phyloP scores from a whole-genome alignment of 2,888 invertebrate species.

The Eilema sororculum region DNA sequence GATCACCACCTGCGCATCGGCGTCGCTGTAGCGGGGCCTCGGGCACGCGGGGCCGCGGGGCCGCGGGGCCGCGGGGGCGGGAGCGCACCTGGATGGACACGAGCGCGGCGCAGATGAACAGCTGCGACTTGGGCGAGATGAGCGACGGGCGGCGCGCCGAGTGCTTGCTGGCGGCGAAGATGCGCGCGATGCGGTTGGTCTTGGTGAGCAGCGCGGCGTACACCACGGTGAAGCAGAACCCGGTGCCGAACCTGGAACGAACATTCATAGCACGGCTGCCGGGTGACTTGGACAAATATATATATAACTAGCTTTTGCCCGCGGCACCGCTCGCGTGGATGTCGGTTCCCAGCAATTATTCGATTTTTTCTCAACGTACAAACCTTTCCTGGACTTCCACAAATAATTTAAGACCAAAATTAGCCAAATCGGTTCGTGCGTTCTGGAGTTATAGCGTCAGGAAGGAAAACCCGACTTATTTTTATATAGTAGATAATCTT shows the following conservation, averaged over 20 bases:
- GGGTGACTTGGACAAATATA: not conserved
- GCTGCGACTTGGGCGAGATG: constrained; percentile 96
- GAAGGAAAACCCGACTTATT: too few species aligned
- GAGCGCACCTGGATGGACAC: constrained; percentile 93
- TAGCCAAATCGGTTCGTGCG: too few species aligned
- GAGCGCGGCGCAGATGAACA: constrained; percentile 94
- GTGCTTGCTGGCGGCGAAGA: constrained; percentile 97
- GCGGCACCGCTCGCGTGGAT: too few species aligned
- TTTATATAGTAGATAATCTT: too few species aligned
- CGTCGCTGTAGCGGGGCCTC: not conserved
- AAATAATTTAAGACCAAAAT: too few species aligned
- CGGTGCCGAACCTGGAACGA: constrained; percentile 91
- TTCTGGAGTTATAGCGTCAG: too few species aligned
- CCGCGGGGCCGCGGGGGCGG: constrained; percentile 10
- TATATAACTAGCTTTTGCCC: too few species aligned
- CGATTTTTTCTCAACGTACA: too few species aligned
- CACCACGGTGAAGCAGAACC: constrained; percentile 98
- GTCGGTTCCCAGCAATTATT: too few species aligned
- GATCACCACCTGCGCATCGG: constrained; percentile 89
- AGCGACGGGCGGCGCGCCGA: constrained; percentile 97
- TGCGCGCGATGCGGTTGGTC: constrained; percentile 98
- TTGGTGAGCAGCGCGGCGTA: constrained; percentile 98
- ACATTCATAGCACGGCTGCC: not conserved
- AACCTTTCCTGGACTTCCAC: too few species aligned
- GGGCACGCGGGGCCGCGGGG: too few species aligned